phyloP scores from a whole-genome alignment of 1,140 invertebrate species.

The Periplaneta americana region DNA sequence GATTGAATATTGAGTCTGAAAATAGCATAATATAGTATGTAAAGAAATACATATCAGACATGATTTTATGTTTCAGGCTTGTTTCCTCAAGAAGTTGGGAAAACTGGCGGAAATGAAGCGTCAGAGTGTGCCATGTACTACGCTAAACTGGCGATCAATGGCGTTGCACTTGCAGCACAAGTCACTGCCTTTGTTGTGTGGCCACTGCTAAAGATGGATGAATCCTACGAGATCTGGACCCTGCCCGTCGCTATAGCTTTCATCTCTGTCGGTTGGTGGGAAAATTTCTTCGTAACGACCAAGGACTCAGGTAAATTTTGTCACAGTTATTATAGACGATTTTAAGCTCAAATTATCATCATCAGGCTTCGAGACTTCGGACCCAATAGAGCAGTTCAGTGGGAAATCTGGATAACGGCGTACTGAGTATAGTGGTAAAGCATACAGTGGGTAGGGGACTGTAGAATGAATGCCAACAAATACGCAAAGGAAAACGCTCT shows the following conservation, averaged over 20 bases:
- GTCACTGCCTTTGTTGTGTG: slow-evolving; percentile 84
- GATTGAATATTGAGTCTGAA: too few relatives aligned
- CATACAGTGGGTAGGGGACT: too few relatives aligned
- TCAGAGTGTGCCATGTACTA: slow-evolving; percentile 54
- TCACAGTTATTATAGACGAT: too few relatives aligned
- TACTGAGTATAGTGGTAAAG: too few relatives aligned
- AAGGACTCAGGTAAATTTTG: background rate
- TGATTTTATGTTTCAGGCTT: slow-evolving; percentile 42
- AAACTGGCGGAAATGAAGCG: slow-evolving; percentile 40
- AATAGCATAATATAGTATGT: too few relatives aligned
- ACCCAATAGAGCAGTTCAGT: too few relatives aligned
- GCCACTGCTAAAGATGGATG: slow-evolving; percentile 55
- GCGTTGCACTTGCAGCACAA: slow-evolving; percentile 75
- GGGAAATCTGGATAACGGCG: too few relatives aligned
- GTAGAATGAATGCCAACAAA: too few relatives aligned
- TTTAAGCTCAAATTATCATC: too few relatives aligned
- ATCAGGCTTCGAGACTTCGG: too few relatives aligned
- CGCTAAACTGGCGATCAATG: slow-evolving; percentile 74
- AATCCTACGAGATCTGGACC: slow-evolving; percentile 68
- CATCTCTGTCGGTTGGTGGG: slow-evolving; percentile 93
- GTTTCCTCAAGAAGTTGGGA: slow-evolving; percentile 69
- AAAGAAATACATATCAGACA: background rate
- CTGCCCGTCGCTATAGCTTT: slow-evolving; percentile 77
- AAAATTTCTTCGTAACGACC: slow-evolving; percentile 66
- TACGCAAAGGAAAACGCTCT: too few relatives aligned